Evolutionary conservation across 2,888 invertebrate genomes (phyloP).

Genomic region (Idaea biselata): DNA sequence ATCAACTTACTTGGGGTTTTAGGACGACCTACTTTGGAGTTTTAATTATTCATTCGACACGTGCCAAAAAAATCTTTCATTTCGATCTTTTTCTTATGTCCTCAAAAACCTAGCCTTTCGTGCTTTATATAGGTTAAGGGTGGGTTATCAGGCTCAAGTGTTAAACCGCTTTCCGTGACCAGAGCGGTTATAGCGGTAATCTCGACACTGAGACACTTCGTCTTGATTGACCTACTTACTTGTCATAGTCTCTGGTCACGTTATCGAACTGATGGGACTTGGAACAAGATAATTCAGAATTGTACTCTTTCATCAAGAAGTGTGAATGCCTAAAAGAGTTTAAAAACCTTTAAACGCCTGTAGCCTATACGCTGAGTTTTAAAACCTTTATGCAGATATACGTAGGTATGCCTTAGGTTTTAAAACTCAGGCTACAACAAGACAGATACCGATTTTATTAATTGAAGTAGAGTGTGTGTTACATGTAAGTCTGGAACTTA

Average conservation of each 20-base stretch:
- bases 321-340: no score
- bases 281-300: not conserved
- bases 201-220: not conserved
- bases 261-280: not conserved
- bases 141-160: not conserved
- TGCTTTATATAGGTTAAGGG: not conserved
- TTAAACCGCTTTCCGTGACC: constrained; percentile 1
- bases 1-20: not conserved
- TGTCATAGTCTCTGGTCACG: not conserved
- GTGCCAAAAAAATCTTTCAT: not conserved
- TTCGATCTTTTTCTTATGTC: not conserved
- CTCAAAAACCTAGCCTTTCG: not conserved
- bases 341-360: no score
- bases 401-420: no score
- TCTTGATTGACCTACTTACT: not conserved
- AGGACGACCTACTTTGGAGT: not conserved
- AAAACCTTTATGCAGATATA: no score
- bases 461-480: no score
- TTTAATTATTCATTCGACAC: not conserved
- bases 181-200: not conserved
- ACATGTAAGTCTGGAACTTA: no score
- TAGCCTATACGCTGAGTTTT: no score
- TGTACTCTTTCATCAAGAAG: not conserved
- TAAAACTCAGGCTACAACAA: no score
- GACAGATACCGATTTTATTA: no score